Conservation (phyloP, 2,113 vertebrate species). For the Python bivittatus region DNA sequence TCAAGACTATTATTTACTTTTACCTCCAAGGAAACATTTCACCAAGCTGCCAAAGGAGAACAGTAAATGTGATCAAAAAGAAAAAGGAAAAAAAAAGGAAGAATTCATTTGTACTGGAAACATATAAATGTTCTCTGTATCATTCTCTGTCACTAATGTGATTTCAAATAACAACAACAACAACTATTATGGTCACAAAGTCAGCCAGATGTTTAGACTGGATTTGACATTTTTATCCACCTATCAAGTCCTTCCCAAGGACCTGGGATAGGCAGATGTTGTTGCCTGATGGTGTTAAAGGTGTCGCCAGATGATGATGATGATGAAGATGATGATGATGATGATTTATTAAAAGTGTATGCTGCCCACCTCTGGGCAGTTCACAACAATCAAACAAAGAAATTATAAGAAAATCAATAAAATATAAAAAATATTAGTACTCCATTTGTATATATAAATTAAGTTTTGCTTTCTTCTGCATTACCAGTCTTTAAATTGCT, state of each 20-base stretch:
- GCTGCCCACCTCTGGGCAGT: background rate
- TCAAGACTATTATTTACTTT: background rate
- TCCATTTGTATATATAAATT: background rate
- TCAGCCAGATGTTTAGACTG: too few species aligned
- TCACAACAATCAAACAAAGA: background rate
- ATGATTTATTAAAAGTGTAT: background rate
- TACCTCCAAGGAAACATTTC: background rate
- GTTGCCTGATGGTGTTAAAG: background rate
- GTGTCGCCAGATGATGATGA: too few species aligned
- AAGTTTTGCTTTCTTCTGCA: background rate
- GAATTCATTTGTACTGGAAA: too few species aligned
- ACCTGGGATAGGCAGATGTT: background rate
- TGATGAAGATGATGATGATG: too few species aligned
- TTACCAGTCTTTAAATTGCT: conserved; percentile 36
- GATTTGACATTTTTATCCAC: too few species aligned
- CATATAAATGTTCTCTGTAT: background rate
- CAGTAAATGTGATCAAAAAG: background rate
- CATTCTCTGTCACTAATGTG: background rate
- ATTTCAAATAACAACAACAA: too few species aligned
- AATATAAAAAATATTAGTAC: background rate
- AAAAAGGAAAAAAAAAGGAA: background rate
- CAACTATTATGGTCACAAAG: too few species aligned
- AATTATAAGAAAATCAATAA: background rate
- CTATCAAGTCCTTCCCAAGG: too few species aligned
- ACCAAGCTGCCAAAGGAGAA: background rate